Percentiles rank a stretch among this genome's conserved stretches.
phyloP scores from a whole-genome alignment of 2,888 invertebrate genomes.

The Mongoloraphidia duomilia region DNA sequence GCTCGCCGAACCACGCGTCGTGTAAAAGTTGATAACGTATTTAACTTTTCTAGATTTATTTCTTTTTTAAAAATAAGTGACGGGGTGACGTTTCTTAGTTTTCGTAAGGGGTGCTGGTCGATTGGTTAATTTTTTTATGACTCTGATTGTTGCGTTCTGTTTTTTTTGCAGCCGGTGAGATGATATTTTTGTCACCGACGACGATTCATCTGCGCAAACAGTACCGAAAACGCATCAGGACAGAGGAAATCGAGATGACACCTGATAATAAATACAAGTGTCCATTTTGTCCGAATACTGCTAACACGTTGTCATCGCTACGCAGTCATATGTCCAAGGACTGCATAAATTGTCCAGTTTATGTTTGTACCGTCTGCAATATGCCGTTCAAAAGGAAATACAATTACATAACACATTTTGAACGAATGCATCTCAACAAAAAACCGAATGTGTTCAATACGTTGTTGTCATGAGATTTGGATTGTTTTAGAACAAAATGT shows the following conservation, averaged over 20 bases:
- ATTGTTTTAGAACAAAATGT: too few relatives aligned
- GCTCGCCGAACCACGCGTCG: too few relatives aligned
- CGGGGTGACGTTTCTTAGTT: too few relatives aligned
- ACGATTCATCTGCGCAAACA: background rate
- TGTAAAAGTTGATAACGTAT: too few relatives aligned
- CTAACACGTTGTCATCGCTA: background rate
- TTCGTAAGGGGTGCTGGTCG: too few relatives aligned
- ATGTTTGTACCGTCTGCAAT: background rate
- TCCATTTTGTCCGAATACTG: background rate
- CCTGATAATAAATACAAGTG: constrained; percentile 1
- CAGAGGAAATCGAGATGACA: constrained; percentile 1
- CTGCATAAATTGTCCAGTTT: constrained; percentile 1
- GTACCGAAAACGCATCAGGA: background rate
- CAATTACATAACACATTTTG: constrained; percentile 1
- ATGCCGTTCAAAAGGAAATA: constrained; percentile 1
- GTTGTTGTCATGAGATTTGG: too few relatives aligned
- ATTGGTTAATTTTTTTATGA: too few relatives aligned
- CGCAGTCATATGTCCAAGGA: constrained; percentile 3
- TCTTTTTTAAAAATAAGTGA: too few relatives aligned
- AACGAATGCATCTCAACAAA: background rate
- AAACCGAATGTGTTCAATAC: too few relatives aligned
- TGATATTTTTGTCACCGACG: background rate
- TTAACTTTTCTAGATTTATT: too few relatives aligned
- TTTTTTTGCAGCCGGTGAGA: background rate
- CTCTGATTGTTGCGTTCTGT: too few relatives aligned